Percentiles rank a stretch among this genome's conserved stretches.
These are phyloP conservation scores for Crotalus tigris DNA, from an alignment of 2,113 vertebrate genomes.

Conservation along the genomic window DNA sequence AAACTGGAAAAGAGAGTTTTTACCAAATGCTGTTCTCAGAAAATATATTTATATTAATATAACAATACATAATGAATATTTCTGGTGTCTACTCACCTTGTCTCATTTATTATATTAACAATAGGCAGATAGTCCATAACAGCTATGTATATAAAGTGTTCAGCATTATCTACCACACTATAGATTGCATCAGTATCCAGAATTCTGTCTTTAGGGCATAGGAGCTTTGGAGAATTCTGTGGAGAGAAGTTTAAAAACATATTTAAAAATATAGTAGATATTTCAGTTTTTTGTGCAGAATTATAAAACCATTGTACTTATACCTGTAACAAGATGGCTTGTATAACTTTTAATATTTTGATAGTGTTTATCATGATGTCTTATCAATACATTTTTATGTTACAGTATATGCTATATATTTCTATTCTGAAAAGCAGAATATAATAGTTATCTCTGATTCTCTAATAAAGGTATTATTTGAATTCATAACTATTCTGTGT, in stretches of 20 bases:
- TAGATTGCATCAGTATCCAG: slow-evolving; percentile 91
- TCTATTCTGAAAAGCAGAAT: background rate
- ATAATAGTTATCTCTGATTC: background rate
- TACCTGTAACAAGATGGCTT: background rate
- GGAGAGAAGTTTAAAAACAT: slow-evolving; percentile 43
- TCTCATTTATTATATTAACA: slow-evolving; percentile 71
- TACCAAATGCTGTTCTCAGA: slow-evolving; percentile 18
- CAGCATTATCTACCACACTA: slow-evolving; percentile 85
- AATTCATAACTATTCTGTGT: background rate
- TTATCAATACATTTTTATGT: background rate
- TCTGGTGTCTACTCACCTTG: slow-evolving; percentile 68
- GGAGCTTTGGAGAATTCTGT: slow-evolving; percentile 89
- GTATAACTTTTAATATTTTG: background rate
- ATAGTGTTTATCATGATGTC: background rate
- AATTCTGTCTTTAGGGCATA: slow-evolving; percentile 87
- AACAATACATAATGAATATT: background rate
- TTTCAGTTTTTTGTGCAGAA: background rate
- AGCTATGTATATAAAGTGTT: slow-evolving; percentile 87
- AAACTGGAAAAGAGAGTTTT: background rate
- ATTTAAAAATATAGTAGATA: background rate
- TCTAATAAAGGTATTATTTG: background rate
- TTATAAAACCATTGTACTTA: background rate
- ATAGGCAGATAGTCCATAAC: slow-evolving; percentile 89
- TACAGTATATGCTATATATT: background rate
- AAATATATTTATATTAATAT: background rate